These are phyloP conservation scores for Xiphorhynchus elegans DNA, from an alignment of 2,113 vertebrate species.

Conservation along the genomic window DNA sequence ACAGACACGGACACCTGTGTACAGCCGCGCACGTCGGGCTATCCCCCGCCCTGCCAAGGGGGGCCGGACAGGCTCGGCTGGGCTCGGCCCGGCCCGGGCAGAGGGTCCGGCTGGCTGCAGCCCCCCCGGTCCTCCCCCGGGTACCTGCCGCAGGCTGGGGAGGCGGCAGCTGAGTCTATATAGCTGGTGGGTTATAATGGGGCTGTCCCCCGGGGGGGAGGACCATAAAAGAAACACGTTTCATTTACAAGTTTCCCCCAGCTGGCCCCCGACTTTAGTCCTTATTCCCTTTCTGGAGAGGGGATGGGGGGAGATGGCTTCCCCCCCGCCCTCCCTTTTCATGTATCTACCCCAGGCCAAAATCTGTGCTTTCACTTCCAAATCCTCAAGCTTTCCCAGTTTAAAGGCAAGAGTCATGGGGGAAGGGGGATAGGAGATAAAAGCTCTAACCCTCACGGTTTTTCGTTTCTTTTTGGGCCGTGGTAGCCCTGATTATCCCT, in stretches of 20 bases:
- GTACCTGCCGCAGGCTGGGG: neutral
- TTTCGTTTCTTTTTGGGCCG: neutral
- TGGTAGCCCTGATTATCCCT: neutral
- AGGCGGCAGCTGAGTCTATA: conserved; percentile 27
- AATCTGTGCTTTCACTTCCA: neutral
- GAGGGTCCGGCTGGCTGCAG: neutral
- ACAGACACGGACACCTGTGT: too few species aligned
- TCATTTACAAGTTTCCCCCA: conserved; percentile 47
- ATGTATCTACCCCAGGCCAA: neutral
- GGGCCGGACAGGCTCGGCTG: neutral
- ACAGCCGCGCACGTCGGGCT: neutral
- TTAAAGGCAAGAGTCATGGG: neutral
- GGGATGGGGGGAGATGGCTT: neutral
- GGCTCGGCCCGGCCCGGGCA: neutral
- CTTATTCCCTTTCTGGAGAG: neutral
- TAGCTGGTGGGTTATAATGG: conserved; percentile 26
- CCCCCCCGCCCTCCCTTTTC: neutral
- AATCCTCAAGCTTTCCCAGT: neutral
- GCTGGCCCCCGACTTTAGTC: conserved; percentile 45
- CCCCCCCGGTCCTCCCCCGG: neutral
- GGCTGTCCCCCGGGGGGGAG: conserved; percentile 27
- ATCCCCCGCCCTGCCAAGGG: neutral
- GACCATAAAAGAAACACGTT: conserved; percentile 52
- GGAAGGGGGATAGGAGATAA: neutral
- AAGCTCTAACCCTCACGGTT: neutral